Evolutionary conservation across 1,140 invertebrate species (phyloP), one percentile per base, ranked within the genome.

Genomic region (Drosophila fuyamai): DNA sequence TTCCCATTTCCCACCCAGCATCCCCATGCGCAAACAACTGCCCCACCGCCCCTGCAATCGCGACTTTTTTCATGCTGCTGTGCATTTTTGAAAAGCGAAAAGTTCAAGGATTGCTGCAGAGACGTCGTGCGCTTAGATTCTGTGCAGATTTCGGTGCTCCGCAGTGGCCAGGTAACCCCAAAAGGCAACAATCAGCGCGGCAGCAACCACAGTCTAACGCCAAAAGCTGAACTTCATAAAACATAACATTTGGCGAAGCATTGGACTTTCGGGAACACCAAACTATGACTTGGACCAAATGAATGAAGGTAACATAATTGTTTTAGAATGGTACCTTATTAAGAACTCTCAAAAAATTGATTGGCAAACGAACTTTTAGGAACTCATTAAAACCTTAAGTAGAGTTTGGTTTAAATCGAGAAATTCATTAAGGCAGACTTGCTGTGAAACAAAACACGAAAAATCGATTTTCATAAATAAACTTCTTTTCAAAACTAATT

Each of bases 41-140:
- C 63, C 14, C 9, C 51, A 1, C n/a, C 29, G 36, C 38, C 36
- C 1, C 43, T 38, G 1, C 32, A 32, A 29, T 27, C 50, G 61
- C 73, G 50, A 59, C 51, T 81, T 75, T 61, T 65, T 65, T 61
- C 74, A 71, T 66, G 73, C 60, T 70, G 65, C 61, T 48, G 67
- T 86, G 79, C 79, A 79, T 86, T 83, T 86, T 77, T 86, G 72
- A 89, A 88, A 77, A 79, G 83, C 67, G 79, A 86, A 88, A 82
- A 88, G 83, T 86, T 88, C 83, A 86, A 88, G 76, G 83, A 88
- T 76, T 86, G 82, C 82, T 54, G 56, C 73, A 58, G 72, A 48
- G 48, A 32, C 48, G 23, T 48, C 41, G 82, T 86, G 81, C 60
- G 79, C 72, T 78, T 86, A 89, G 83, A 88, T 82, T 46, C 61